phyloP scores from a whole-genome alignment of 2,888 invertebrate species.

The Drosophila helvetica region DNA sequence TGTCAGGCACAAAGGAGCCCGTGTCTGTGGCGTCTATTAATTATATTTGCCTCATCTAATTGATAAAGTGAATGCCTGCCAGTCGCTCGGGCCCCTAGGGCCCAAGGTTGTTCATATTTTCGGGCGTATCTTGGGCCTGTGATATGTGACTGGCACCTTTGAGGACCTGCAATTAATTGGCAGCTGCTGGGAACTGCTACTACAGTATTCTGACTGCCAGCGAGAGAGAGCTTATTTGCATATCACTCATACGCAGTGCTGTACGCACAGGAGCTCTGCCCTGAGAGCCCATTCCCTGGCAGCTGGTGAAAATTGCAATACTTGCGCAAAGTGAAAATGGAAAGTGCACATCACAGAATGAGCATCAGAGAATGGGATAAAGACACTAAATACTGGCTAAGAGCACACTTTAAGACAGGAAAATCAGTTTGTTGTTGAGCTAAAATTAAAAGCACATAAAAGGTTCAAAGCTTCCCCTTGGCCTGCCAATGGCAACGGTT shows the following conservation, averaged over 20 bases:
- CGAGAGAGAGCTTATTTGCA: background rate
- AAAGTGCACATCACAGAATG: constrained; percentile 22
- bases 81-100: constrained; percentile 3
- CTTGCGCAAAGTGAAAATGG: constrained; percentile 49
- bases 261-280: constrained; percentile 17
- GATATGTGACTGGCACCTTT: constrained; percentile 32
- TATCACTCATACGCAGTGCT: constrained; percentile 18
- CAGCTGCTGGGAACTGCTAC: background rate
- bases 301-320: constrained; percentile 37
- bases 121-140: background rate
- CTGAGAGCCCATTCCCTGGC: constrained; percentile 16
- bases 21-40: constrained; percentile 55
- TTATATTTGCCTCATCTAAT: constrained; percentile 50
- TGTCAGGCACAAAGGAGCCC: constrained; percentile 49
- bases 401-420: constrained; percentile 11
- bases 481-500: constrained; percentile 35
- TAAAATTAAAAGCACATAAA: constrained; percentile 67
- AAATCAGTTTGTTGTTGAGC: constrained; percentile 32
- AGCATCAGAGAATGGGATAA: constrained; percentile 1
- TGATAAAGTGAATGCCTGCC: constrained; percentile 43
- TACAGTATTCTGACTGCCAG: too few species aligned
- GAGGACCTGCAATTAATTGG: constrained; percentile 29
- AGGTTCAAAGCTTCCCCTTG: constrained; percentile 53
- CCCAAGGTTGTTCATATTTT: constrained; percentile 15
- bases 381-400: constrained; percentile 12